phyloP scores from a whole-genome alignment of 1,140 invertebrate genomes.

The Trichonephila inaurata region DNA sequence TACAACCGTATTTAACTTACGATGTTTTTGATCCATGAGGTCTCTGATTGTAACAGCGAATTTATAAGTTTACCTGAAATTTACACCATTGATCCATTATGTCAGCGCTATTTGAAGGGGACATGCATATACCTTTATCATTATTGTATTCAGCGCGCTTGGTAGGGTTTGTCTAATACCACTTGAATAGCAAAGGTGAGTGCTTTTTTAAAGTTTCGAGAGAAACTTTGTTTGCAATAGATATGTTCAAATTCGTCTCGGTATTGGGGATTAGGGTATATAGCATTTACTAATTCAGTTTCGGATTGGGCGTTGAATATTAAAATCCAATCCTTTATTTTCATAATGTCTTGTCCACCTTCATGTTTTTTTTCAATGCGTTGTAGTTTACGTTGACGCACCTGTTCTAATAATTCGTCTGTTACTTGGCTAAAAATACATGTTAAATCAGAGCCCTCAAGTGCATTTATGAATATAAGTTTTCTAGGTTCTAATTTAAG shows the following conservation, averaged over 20 bases:
- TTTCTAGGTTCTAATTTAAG: too few species aligned
- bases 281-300: too few species aligned
- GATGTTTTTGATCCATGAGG: not conserved
- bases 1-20: not conserved
- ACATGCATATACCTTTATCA: conserved; percentile 6
- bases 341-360: too few species aligned
- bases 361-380: too few species aligned
- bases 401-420: too few species aligned
- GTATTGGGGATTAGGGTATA: too few species aligned
- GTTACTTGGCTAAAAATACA: too few species aligned
- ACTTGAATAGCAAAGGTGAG: not conserved
- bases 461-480: too few species aligned
- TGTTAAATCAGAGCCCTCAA: too few species aligned
- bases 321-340: too few species aligned
- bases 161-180: not conserved
- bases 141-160: not conserved
- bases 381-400: too few species aligned
- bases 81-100: conserved; percentile 15
- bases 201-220: conserved; percentile 35
- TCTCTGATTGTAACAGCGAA: not conserved
- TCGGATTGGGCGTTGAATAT: too few species aligned
- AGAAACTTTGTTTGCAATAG: not conserved
- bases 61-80: not conserved
- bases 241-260: not conserved
- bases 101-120: not conserved